Base-by-base conservation (phyloP, 2,888 invertebrate genomes). In the Merodon equestris region DNA sequence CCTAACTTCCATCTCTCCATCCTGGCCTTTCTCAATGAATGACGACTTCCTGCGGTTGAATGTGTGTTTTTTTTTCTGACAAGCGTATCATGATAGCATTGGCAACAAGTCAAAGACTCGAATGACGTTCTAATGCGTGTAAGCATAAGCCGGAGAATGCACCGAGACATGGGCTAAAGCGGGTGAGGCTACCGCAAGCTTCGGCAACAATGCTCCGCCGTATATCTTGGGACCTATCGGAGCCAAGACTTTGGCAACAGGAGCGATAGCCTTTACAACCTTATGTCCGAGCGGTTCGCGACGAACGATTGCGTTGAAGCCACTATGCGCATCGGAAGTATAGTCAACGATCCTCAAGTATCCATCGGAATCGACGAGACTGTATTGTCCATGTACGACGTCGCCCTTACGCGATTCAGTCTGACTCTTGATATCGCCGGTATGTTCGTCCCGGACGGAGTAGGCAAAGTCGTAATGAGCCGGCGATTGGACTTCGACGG, bases 241-340 rank as follows among this genome's bases (percentile, higher is more conserved):
- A 1, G 87, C 81, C 50, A 87, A 45, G 1, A 87, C 82, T 74
- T 88, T 87, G 75, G 86, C 87, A 40, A 88, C 79, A 9, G 88
- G 88, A 12, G 88, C 86, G 51, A 87, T 83, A 60, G 89, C 88
- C 74, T 87, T 87, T 3, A 86, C 76, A 9, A 88, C 85, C 82
- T 88, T 87, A 0, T 88, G 88, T 1, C 86, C 88, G 17, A 88
- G 85, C 0, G 90, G 90, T 82, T 91, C 91, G 73, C 89, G 91
- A 79, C 89, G 89, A 3, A 91, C 91, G 38, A 91, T 88, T 19
- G 91, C 91, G 84, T 91, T 91, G 87, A 91, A 91, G 57, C 91
- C 91, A 76, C 90, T 90, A 82, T 90, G 89, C 19, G 89, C 88
- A 85, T 91, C 91, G 48, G 91, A 90, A 51, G 90, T 90, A 84